Conservation (phyloP, 2,113 vertebrate genomes). For the Callaeas wilsoni region DNA sequence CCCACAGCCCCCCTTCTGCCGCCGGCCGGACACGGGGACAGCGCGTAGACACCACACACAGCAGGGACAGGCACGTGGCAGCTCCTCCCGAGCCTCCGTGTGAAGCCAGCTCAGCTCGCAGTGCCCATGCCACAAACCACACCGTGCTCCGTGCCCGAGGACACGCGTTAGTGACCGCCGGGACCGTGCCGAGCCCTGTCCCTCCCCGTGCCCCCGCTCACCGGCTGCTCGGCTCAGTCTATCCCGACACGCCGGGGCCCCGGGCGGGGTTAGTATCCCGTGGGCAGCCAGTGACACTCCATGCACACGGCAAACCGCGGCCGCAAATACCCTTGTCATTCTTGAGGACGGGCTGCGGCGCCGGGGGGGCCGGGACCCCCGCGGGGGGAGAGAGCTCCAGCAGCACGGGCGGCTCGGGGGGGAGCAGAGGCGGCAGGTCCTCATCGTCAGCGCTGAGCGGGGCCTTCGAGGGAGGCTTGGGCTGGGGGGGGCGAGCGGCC, state of each 20-base stretch:
- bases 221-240: not conserved
- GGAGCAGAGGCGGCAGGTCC: slow-evolving; percentile 91
- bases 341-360: slow-evolving; percentile 79
- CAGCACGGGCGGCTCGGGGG: slow-evolving; percentile 73
- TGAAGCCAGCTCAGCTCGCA: not conserved
- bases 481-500: not conserved
- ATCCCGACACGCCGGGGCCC: not conserved
- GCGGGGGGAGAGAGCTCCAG: not conserved
- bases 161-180: not conserved
- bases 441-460: slow-evolving; percentile 67
- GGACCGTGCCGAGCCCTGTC: not conserved
- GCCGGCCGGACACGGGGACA: rapidly evolving
- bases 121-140: not conserved
- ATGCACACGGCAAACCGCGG: slow-evolving; percentile 78
- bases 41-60: not conserved
- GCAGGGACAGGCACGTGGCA: not conserved
- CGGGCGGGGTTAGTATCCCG: slow-evolving; percentile 64
- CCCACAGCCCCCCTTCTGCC: not conserved
- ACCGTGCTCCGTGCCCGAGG: not conserved
- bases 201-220: not conserved
- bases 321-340: slow-evolving; percentile 90
- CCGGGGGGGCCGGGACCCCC: not conserved
- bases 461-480: slow-evolving; percentile 38
- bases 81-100: not conserved
- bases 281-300: slow-evolving; percentile 71